Conservation (phyloP, 1,140 invertebrate species). For the Zaprionus tsacasi region DNA sequence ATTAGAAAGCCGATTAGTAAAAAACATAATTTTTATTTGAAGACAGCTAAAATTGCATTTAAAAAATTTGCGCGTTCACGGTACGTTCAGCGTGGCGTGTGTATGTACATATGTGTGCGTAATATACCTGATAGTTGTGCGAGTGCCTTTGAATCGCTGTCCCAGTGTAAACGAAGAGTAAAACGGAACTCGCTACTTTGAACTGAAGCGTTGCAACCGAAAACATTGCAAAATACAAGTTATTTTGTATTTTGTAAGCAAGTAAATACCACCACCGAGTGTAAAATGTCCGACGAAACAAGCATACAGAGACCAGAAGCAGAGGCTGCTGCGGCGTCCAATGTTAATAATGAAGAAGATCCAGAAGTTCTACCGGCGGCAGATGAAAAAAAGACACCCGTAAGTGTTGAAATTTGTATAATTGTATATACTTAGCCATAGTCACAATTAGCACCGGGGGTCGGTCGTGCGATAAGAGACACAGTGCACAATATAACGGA, state of each 20-base stretch:
- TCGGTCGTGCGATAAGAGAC: constrained; percentile 66
- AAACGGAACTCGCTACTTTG: constrained; percentile 52
- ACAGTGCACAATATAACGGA: constrained; percentile 18
- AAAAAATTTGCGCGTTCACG: constrained; percentile 74
- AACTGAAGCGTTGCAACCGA: constrained; percentile 54
- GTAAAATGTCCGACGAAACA: constrained; percentile 66
- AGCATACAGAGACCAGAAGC: constrained; percentile 62
- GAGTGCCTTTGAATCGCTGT: constrained; percentile 39
- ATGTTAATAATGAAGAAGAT: constrained; percentile 48
- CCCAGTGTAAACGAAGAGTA: constrained; percentile 48
- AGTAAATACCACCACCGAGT: constrained; percentile 19
- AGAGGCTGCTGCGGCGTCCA: constrained; percentile 40
- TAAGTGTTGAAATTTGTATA: constrained; percentile 52
- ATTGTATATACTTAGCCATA: constrained; percentile 16
- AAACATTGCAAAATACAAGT: constrained; percentile 60
- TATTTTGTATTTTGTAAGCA: constrained; percentile 50
- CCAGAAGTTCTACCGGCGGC: constrained; percentile 30
- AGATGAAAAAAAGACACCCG: constrained; percentile 71
- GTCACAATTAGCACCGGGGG: constrained; percentile 68
- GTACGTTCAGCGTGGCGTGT: constrained; percentile 75
- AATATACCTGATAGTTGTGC: constrained; percentile 70
- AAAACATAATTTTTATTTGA: constrained; percentile 17
- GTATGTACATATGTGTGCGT: constrained; percentile 62
- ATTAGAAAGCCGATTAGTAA: constrained; percentile 16
- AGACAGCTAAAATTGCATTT: constrained; percentile 51